Conservation (phyloP, 2,888 invertebrate genomes). For the Electrophaes corylata region DNA sequence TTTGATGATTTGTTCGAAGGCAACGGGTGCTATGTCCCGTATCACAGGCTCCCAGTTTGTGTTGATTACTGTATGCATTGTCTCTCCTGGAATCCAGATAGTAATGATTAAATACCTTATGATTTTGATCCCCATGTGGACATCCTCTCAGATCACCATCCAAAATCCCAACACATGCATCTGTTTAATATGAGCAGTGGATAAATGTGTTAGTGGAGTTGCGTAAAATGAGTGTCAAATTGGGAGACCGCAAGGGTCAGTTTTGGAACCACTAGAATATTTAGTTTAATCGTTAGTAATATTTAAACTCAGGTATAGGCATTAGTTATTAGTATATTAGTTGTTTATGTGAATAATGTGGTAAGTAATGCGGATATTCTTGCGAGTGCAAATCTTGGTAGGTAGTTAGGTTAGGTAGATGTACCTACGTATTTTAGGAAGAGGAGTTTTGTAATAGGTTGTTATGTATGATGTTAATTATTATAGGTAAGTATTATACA, state of each 20-base stretch:
- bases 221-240: neutral
- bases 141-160: neutral
- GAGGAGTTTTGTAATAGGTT: neutral
- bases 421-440: neutral
- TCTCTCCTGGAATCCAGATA: slow-evolving; percentile 58
- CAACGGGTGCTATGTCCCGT: slow-evolving; percentile 73
- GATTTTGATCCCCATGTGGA: neutral
- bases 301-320: neutral
- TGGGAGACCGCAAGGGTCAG: slow-evolving; percentile 2
- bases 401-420: neutral
- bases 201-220: no score
- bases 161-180: neutral
- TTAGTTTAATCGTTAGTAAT: slow-evolving; percentile 1
- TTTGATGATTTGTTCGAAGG: slow-evolving; percentile 75
- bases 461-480: neutral
- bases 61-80: slow-evolving; percentile 71
- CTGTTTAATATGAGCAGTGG: no score
- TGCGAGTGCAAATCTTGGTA: no score
- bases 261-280: neutral
- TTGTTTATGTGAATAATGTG: neutral
- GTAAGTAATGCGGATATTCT: no score
- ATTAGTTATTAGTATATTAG: no score
- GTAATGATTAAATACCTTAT: neutral
- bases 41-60: slow-evolving; percentile 79
- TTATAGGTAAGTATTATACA: neutral